phyloP scores from a whole-genome alignment of 2,797 vertebrate genomes.

The Hypotaenidia philippensis region DNA sequence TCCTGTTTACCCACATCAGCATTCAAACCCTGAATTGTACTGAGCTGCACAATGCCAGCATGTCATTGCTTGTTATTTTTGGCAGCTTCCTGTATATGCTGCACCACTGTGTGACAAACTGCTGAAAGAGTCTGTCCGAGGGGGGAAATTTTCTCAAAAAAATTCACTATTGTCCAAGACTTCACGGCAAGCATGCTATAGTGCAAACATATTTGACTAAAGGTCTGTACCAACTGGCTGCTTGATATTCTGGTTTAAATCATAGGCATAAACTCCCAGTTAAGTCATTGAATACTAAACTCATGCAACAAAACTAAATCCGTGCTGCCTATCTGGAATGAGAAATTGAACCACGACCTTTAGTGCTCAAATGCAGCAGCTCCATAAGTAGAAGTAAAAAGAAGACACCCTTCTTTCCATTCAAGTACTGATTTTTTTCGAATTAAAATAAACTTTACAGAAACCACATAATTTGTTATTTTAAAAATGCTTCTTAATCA shows the following conservation, averaged over 20 bases:
- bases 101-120: neutral
- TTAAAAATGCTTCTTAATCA: neutral
- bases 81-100: neutral
- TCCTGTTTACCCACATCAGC: neutral
- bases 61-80: neutral
- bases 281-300: neutral
- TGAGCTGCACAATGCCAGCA: constrained; percentile 3
- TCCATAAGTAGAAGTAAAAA: neutral
- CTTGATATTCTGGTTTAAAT: neutral
- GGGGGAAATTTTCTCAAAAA: neutral
- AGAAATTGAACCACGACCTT: neutral
- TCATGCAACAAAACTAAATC: neutral
- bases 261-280: neutral
- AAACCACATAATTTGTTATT: neutral
- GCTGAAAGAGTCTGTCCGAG: neutral
- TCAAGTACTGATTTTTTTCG: neutral
- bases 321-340: neutral
- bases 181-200: neutral
- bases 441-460: neutral
- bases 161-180: neutral
- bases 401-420: neutral
- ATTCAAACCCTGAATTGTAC: neutral
- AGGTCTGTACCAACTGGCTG: neutral
- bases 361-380: neutral
- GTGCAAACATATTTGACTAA: neutral